Evolutionary conservation across 2,888 invertebrate species (phyloP), one percentile per base, ranked within the genome.

Genomic region (Hymenopus coronatus): DNA sequence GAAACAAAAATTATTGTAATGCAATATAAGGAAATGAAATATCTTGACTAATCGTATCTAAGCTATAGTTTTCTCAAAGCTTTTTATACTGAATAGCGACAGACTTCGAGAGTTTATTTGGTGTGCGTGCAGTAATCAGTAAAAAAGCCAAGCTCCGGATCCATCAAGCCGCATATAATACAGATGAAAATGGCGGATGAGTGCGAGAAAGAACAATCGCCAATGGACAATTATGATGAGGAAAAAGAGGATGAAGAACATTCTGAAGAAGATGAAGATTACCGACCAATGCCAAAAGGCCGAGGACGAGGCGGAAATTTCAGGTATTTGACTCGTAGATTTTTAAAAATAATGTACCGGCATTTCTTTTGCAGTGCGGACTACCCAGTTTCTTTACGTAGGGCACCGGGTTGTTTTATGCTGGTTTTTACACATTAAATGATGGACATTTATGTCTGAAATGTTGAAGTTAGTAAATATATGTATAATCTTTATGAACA

Each of bases 291-390:
- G 90, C 89, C 86, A 87, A 89, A 93, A 81, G 92, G 93, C 90
- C 94, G 92, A 28, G 91, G 93, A 90, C 92, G 94, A 91, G 94
- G 94, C 89, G 94, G 94, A 89, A 94, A 93, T 88, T 94, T 94
- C 91, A 93, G 94, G 94, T 94, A 89, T 87, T 81, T 88, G 25
- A 88, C 25, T 87, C 46, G 28, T 70, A 70, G 15, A 70, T 70
- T 70, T 40, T 28, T 33, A 33, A 28, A 15, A 33, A 14, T 40
- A 40, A 12, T 30, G 54, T 0, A 70, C 20, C 54, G 54, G 54
- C 20, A 70, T 70, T 70, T 15, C 1, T 70, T 70, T 70, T 20
- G 1, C 54, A 15, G 20, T 40, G 9, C 6, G 54, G 20, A 70
- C 54, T 20, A 20, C 20, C 54, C 54, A 33, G 33, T 33, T 33